Evolutionary conservation across 2,797 vertebrate genomes (phyloP).

Genomic region (Anguilla pacifica): DNA sequence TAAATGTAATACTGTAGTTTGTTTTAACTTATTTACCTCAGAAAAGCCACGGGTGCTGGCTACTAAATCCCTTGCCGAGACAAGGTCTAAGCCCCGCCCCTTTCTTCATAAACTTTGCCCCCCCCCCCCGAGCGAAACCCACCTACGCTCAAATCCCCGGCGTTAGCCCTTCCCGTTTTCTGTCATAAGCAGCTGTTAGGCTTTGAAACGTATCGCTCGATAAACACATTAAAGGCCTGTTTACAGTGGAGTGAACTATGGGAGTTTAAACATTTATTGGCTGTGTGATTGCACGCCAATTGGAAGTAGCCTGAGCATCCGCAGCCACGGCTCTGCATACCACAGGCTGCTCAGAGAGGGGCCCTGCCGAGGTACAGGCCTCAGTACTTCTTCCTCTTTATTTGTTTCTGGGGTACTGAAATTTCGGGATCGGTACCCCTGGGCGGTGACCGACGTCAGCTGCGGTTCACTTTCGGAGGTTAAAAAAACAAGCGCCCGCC

Average conservation of each 20-base stretch:
- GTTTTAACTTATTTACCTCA: neutral
- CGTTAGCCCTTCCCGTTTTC: conserved; percentile 45
- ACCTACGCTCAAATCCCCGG: neutral
- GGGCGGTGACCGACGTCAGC: neutral
- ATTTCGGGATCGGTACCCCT: neutral
- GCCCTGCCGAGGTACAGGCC: conserved; percentile 10
- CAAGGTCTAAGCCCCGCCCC: neutral
- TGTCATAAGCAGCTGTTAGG: conserved; percentile 52
- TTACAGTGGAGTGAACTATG: conserved; percentile 54
- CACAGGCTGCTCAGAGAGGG: conserved; percentile 28
- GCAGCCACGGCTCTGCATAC: conserved; percentile 29
- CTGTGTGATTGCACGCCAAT: conserved; percentile 42
- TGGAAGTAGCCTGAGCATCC: conserved; percentile 37
- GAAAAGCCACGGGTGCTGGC: neutral
- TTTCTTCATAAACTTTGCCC: conserved; percentile 1
- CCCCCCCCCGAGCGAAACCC: conserved; percentile 4
- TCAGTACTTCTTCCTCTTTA: neutral
- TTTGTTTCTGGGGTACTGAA: neutral
- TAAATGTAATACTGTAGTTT: neutral
- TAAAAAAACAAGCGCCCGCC: neutral
- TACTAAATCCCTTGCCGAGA: neutral
- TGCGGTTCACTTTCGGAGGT: neutral
- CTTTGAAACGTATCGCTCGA: conserved; percentile 51
- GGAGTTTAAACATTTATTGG: conserved; percentile 49
- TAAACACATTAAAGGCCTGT: conserved; percentile 60